phyloP scores from a whole-genome alignment of 2,797 vertebrate species.

The Mus minutoides region DNA sequence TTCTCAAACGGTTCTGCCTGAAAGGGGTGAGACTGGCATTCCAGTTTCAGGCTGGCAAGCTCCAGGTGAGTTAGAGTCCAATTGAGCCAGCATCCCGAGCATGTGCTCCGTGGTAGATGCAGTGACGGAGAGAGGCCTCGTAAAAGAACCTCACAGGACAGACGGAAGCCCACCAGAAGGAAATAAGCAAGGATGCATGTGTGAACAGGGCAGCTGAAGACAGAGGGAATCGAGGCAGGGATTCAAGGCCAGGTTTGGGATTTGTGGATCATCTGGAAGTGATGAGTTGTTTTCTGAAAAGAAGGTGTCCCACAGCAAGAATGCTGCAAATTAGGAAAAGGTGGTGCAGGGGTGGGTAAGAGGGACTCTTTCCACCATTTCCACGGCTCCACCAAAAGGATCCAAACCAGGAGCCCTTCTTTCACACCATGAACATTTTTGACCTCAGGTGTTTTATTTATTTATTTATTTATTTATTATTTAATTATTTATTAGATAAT shows the following conservation, averaged over 20 bases:
- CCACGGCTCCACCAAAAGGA: background rate
- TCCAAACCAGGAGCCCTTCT: background rate
- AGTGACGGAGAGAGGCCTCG: background rate
- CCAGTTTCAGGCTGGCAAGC: constrained; percentile 9
- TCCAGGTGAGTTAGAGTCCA: constrained; percentile 27
- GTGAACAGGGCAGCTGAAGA: background rate
- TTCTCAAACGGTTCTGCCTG: constrained; percentile 22
- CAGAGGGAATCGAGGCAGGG: background rate
- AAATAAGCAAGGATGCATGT: background rate
- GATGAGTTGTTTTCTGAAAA: background rate
- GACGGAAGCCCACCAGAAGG: background rate
- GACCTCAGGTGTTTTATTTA: background rate
- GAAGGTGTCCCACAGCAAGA: background rate
- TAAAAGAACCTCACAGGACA: background rate
- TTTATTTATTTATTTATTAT: too few species aligned
- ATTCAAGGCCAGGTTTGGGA: background rate
- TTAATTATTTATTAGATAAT: too few species aligned
- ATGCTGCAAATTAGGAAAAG: background rate
- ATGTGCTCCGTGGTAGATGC: background rate
- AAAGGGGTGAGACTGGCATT: constrained; percentile 11
- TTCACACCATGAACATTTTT: constrained; percentile 14
- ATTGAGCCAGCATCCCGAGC: constrained; percentile 4
- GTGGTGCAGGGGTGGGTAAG: background rate
- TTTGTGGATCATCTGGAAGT: constrained; percentile 10
- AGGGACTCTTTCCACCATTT: background rate